These are phyloP conservation scores for Sebastiscus tertius DNA, from an alignment of 2,797 vertebrate species.

Conservation along the genomic window DNA sequence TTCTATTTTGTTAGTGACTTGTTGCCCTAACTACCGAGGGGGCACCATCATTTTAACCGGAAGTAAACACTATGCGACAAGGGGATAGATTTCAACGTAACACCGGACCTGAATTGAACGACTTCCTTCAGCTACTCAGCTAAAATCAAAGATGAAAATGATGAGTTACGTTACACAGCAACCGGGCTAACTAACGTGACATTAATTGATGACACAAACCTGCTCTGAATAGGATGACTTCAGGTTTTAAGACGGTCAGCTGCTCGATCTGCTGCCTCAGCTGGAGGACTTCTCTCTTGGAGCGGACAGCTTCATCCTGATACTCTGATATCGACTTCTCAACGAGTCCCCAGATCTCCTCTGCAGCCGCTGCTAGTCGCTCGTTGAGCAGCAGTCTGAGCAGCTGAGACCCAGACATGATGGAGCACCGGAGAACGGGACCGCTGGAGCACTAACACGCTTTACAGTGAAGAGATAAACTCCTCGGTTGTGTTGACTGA, in stretches of 20 bases:
- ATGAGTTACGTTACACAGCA: too few species aligned
- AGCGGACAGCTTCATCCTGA: constrained; percentile 11
- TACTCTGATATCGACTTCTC: constrained; percentile 24
- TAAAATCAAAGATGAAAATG: too few species aligned
- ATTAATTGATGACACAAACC: background rate
- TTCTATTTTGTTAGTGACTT: too few species aligned
- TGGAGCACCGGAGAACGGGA: background rate
- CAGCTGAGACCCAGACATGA: background rate
- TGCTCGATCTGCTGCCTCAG: constrained; percentile 25
- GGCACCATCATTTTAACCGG: too few species aligned
- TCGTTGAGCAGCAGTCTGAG: constrained; percentile 25
- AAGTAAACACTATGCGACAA: too few species aligned
- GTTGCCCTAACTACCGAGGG: too few species aligned
- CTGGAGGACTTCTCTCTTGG: background rate
- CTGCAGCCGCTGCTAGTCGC: constrained; percentile 8
- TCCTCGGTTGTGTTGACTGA: too few species aligned
- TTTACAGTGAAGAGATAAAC: background rate
- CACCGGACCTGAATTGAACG: too few species aligned
- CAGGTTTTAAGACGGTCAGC: background rate
- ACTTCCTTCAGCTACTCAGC: fast-evolving
- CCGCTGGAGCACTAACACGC: too few species aligned
- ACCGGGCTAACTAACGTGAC: fast-evolving
- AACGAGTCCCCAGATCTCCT: constrained; percentile 29
- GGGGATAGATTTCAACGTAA: too few species aligned
- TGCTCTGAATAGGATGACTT: background rate